phyloP scores from a whole-genome alignment of 2,797 vertebrate genomes.

The Balearica regulorum region DNA sequence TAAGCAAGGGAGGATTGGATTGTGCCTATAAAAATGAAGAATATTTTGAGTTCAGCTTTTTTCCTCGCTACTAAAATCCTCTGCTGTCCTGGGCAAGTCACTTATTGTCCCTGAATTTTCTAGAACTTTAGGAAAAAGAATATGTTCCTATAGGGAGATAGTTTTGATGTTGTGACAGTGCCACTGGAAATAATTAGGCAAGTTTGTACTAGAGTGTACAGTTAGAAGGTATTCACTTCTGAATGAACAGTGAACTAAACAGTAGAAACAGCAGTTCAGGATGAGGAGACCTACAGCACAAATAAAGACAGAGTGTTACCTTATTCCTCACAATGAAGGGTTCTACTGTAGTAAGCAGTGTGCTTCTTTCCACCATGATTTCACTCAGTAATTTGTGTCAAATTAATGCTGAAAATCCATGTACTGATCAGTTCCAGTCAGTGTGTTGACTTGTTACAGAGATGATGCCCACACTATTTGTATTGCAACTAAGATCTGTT shows the following conservation, averaged over 20 bases:
- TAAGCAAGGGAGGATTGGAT: background rate
- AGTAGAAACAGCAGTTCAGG: background rate
- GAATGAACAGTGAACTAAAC: background rate
- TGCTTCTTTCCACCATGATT: background rate
- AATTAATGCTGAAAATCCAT: slow-evolving; percentile 17
- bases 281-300: background rate
- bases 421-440: background rate
- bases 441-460: background rate
- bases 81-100: background rate
- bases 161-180: background rate
- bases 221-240: background rate
- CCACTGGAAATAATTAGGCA: background rate
- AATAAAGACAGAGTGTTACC: background rate
- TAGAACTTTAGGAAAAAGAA: background rate
- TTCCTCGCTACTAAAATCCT: background rate
- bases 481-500: background rate
- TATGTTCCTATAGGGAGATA: background rate
- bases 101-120: background rate
- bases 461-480: background rate
- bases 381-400: background rate
- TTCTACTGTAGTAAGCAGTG: background rate
- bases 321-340: background rate
- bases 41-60: background rate
- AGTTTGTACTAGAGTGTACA: background rate
- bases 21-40: background rate